phyloP scores from a whole-genome alignment of 1,140 invertebrate genomes.

The Aleiodes sp. region DNA sequence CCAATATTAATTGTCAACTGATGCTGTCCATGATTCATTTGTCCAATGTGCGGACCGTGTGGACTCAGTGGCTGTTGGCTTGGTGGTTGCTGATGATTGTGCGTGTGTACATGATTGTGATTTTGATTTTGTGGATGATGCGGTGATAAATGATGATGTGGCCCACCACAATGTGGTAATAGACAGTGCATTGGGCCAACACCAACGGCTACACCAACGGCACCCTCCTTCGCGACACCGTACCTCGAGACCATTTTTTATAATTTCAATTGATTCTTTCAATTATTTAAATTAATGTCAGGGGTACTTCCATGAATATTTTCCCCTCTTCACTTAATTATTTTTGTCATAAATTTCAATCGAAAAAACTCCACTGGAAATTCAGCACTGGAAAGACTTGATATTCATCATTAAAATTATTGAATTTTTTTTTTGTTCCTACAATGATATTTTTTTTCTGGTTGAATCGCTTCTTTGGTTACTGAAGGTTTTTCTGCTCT shows the following conservation, averaged over 20 bases:
- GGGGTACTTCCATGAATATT: too few relatives aligned
- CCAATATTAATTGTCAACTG: constrained; percentile 57
- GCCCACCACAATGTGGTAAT: constrained; percentile 55
- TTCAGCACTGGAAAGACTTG: too few relatives aligned
- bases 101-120: constrained; percentile 58
- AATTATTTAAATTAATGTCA: too few relatives aligned
- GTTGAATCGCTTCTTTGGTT: neutral
- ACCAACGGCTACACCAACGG: constrained; percentile 56
- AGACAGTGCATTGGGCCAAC: constrained; percentile 58
- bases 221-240: constrained; percentile 58
- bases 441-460: too few relatives aligned
- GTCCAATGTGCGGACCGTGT: constrained; percentile 52
- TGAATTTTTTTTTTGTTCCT: too few relatives aligned
- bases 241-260: constrained; percentile 57
- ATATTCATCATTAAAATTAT: too few relatives aligned
- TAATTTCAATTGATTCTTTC: too few relatives aligned
- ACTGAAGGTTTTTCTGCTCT: neutral
- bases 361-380: too few relatives aligned
- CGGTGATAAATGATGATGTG: constrained; percentile 42
- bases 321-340: too few relatives aligned
- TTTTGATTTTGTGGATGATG: constrained; percentile 55
- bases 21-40: constrained; percentile 53
- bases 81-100: constrained; percentile 52
- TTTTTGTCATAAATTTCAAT: too few relatives aligned
- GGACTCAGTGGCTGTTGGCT: constrained; percentile 53